These are phyloP conservation scores for Phymorhynchus buccinoides DNA, from an alignment of 1,140 invertebrate genomes.

Conservation along the genomic window DNA sequence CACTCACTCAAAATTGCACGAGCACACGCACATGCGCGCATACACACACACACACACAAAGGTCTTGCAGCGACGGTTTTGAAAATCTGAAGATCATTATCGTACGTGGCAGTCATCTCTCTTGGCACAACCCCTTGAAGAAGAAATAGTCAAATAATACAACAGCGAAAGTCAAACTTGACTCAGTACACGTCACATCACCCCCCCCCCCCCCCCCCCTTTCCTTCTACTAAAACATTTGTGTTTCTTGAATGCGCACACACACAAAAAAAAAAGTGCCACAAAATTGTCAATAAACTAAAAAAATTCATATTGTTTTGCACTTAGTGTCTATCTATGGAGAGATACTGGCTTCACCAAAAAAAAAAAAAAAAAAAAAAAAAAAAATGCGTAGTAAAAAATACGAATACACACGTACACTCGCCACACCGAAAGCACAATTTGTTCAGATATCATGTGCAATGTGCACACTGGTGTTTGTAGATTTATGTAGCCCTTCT, in stretches of 20 bases:
- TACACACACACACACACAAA: neutral
- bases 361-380: too few relatives aligned
- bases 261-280: neutral
- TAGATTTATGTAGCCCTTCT: too few relatives aligned
- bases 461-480: too few relatives aligned
- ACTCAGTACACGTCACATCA: neutral
- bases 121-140: conserved; percentile 5
- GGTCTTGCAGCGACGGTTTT: neutral
- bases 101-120: neutral
- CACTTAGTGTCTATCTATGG: neutral
- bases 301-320: neutral
- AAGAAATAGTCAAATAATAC: too few relatives aligned
- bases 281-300: neutral
- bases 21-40: too few relatives aligned
- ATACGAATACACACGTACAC: neutral
- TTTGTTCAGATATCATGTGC: too few relatives aligned
- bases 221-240: neutral
- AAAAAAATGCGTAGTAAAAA: too few relatives aligned
- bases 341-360: neutral
- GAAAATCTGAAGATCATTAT: neutral
- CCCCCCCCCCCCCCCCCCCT: neutral
- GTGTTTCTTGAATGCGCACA: too few relatives aligned
- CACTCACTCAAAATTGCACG: too few relatives aligned
- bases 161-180: neutral
- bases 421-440: neutral